phyloP scores from a whole-genome alignment of 2,113 vertebrate genomes.

The Crocuta crocuta region DNA sequence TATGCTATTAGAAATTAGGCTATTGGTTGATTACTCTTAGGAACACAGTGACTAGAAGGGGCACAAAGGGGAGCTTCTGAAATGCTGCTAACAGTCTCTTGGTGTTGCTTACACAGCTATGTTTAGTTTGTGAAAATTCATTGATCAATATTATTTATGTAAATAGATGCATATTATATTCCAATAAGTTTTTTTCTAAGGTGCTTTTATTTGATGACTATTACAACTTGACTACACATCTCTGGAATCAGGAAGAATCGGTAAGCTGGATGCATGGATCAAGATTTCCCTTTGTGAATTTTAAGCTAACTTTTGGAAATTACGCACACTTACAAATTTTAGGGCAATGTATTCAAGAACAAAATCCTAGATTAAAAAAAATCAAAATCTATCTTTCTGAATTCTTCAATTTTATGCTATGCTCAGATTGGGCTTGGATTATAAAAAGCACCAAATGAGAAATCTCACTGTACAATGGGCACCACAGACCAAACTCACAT shows the following conservation, averaged over 20 bases:
- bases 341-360: not conserved
- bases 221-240: not conserved
- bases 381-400: not conserved
- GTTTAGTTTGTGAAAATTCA: conserved; percentile 29
- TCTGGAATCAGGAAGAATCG: conserved; percentile 27
- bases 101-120: not conserved
- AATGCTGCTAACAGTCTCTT: not conserved
- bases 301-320: conserved; percentile 4
- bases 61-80: not conserved
- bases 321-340: not conserved
- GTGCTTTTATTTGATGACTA: conserved; percentile 18
- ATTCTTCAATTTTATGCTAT: not conserved
- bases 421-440: not conserved
- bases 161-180: not conserved
- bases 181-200: conserved; percentile 16
- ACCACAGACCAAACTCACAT: not conserved
- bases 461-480: not conserved
- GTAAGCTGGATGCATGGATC: not conserved
- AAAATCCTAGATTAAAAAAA: not conserved
- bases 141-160: not conserved
- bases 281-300: conserved; percentile 32
- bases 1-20: not conserved
- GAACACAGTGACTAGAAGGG: not conserved
- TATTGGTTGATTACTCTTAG: not conserved
- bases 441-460: not conserved